Conservation (phyloP, 2,888 invertebrate genomes). For the Trimorus sp. region DNA sequence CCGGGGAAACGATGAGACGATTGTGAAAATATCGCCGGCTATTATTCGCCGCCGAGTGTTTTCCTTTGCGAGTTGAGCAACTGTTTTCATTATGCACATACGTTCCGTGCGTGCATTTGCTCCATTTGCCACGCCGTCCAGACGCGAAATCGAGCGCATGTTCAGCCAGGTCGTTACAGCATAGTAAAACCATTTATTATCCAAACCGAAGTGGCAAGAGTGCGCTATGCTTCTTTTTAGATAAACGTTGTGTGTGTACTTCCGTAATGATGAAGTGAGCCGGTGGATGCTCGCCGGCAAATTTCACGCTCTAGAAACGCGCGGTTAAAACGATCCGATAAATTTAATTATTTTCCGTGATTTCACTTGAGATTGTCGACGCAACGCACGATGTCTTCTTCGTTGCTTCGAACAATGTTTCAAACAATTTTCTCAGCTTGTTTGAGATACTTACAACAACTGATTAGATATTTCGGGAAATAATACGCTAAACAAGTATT, state of each 20-base stretch:
- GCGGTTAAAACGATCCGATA: slow-evolving; percentile 60
- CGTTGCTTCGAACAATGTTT: not conserved
- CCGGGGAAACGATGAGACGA: slow-evolving; percentile 42
- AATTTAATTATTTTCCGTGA: slow-evolving; percentile 65
- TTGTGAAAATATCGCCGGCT: slow-evolving; percentile 50
- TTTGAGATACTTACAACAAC: too few relatives aligned
- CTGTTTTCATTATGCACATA: slow-evolving; percentile 65
- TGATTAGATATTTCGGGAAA: too few relatives aligned
- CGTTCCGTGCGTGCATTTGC: slow-evolving; percentile 65
- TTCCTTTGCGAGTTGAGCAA: slow-evolving; percentile 57
- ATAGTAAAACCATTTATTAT: slow-evolving; percentile 66
- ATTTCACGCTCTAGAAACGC: slow-evolving; percentile 67
- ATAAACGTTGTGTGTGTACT: slow-evolving; percentile 64
- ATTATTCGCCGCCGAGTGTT: slow-evolving; percentile 56
- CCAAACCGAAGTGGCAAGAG: slow-evolving; percentile 65
- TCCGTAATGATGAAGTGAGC: slow-evolving; percentile 64
- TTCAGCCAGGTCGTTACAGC: slow-evolving; percentile 62
- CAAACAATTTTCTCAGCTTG: too few relatives aligned
- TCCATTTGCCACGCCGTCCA: slow-evolving; percentile 66
- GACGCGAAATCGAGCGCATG: slow-evolving; percentile 66
- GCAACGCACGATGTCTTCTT: slow-evolving; percentile 25
- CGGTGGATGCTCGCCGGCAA: slow-evolving; percentile 59
- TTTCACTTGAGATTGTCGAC: slow-evolving; percentile 59
- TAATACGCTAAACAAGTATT: too few relatives aligned
- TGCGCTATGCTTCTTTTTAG: slow-evolving; percentile 64